Conservation (phyloP, 2,888 invertebrate species). For the Blastobasis lacticolella region DNA sequence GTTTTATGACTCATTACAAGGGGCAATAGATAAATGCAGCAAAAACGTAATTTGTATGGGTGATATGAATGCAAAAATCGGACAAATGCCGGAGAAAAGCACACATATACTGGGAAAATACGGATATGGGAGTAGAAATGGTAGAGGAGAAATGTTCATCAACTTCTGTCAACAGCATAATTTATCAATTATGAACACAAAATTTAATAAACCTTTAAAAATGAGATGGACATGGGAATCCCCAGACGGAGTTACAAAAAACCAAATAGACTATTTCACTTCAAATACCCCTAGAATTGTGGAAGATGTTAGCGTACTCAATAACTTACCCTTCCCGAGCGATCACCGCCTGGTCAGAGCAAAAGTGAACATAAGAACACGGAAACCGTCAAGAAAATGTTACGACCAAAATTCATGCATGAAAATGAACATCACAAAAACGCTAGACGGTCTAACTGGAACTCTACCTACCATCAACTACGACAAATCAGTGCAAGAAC, state of each 20-base stretch:
- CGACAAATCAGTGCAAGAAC: too few species aligned
- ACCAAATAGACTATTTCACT: conserved; percentile 6
- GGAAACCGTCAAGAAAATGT: too few species aligned
- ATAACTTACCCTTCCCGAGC: background rate
- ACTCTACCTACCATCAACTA: too few species aligned
- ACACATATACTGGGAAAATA: conserved; percentile 7
- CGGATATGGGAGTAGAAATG: conserved; percentile 14
- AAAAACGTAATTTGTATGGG: conserved; percentile 13
- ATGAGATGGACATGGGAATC: conserved; percentile 11
- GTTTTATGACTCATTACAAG: conserved; percentile 13
- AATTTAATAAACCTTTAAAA: conserved; percentile 4
- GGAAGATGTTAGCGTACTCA: background rate
- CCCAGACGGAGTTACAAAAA: conserved; percentile 7
- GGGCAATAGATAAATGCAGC: conserved; percentile 4
- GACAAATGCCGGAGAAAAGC: conserved; percentile 1
- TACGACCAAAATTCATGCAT: too few species aligned
- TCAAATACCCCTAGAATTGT: background rate
- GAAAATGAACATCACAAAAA: too few species aligned
- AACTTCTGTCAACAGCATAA: conserved; percentile 9
- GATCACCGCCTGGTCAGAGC: background rate
- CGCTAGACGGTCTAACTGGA: too few species aligned
- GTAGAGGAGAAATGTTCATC: conserved; percentile 6
- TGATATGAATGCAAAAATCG: conserved; percentile 18
- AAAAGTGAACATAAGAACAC: background rate
- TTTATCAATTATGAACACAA: conserved; percentile 8